A percentile compares a stretch with the other conserved stretches of the same genome.
phyloP scores from a whole-genome alignment of 2,888 invertebrate species.

The Microctonus brassicae region DNA sequence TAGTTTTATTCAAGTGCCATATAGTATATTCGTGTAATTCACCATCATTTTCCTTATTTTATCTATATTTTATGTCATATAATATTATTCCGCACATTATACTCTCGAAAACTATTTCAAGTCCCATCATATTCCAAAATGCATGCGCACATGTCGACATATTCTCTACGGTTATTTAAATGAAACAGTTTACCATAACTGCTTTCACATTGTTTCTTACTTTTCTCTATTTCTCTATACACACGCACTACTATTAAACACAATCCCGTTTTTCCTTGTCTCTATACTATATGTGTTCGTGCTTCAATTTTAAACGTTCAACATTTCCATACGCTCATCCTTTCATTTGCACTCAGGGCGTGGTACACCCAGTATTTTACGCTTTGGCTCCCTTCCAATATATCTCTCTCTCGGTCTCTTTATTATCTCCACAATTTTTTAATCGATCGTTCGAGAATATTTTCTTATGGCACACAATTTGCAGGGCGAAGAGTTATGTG shows the following conservation, averaged over 20 bases:
- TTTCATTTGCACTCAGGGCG: conserved; percentile 45
- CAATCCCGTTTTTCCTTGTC: conserved; percentile 31
- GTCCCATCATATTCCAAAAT: conserved; percentile 8
- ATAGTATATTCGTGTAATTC: background rate
- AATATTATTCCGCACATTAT: conserved; percentile 1
- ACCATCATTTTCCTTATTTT: background rate
- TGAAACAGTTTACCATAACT: conserved; percentile 56
- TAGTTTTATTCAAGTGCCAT: background rate
- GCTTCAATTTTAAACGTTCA: conserved; percentile 46
- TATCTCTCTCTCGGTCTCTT: conserved; percentile 29
- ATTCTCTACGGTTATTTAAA: conserved; percentile 53
- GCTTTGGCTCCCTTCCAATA: conserved; percentile 33
- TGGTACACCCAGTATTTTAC: conserved; percentile 31
- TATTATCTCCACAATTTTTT: conserved; percentile 32
- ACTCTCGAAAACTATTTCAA: conserved; percentile 3
- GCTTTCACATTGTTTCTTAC: conserved; percentile 49
- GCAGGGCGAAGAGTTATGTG: conserved; percentile 2
- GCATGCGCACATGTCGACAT: conserved; percentile 27
- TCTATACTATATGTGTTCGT: conserved; percentile 34
- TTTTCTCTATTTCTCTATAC: conserved; percentile 33
- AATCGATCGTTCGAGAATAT: conserved; percentile 9
- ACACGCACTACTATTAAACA: conserved; percentile 39
- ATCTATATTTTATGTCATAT: background rate
- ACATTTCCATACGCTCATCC: conserved; percentile 45
- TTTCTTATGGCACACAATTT: conserved; percentile 18